Evolutionary conservation across 2,888 invertebrate species (phyloP).

Genomic region (Orthosia gothica): DNA sequence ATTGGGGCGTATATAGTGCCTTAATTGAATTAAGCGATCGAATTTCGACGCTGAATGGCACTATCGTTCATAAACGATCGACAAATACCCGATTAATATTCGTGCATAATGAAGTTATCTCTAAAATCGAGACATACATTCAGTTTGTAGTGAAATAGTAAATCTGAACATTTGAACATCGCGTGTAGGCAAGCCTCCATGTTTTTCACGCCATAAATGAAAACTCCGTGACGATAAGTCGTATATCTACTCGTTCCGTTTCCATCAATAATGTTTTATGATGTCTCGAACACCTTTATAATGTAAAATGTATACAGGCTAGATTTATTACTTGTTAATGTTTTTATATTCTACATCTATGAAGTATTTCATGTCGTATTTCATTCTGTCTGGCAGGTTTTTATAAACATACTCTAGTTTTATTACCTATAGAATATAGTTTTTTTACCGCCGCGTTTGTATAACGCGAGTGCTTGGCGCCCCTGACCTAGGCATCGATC

Average conservation of each 20-base stretch:
- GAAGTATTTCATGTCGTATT: constrained; percentile 14
- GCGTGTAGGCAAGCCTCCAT: constrained; percentile 26
- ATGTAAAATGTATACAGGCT: constrained; percentile 24
- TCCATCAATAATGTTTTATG: constrained; percentile 46
- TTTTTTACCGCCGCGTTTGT: not conserved
- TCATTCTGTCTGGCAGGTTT: not conserved
- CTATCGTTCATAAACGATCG: constrained; percentile 9
- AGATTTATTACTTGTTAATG: constrained; percentile 38
- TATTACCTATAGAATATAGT: not conserved
- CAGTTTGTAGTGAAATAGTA: constrained; percentile 14
- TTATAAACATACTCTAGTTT: not conserved
- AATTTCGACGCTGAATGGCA: not conserved
- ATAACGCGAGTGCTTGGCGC: not conserved
- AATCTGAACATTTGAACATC: constrained; percentile 27
- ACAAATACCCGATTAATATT: constrained; percentile 30
- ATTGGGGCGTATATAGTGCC: too few species aligned
- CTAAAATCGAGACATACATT: constrained; percentile 32
- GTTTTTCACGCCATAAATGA: constrained; percentile 45
- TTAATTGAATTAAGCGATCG: constrained; percentile 4
- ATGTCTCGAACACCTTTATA: constrained; percentile 31
- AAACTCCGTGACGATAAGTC: constrained; percentile 47
- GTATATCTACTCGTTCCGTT: constrained; percentile 23
- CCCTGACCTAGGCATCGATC: not conserved
- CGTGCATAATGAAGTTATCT: constrained; percentile 17
- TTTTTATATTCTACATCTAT: constrained; percentile 15